Evolutionary conservation across 1,140 invertebrate genomes (phyloP), one percentile per base, ranked within the genome.

Genomic region (Brachionus manjavacas): DNA sequence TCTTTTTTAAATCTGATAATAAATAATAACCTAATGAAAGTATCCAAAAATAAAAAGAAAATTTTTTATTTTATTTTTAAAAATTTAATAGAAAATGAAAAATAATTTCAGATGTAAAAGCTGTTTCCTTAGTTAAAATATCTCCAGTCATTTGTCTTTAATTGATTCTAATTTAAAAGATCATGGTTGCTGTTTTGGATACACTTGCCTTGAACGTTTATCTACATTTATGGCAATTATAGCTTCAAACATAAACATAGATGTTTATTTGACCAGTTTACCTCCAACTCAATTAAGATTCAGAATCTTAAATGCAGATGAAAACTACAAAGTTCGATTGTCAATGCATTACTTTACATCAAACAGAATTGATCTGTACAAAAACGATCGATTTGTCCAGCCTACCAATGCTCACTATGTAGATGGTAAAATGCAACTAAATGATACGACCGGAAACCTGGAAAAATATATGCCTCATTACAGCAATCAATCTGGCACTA

Each of bases 161-260:
- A 28, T 28, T 28, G 3, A 28, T 28, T 28, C 28, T 28, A 28
- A 4, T 31, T 31, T 4, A 31, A 31, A 35, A 35, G 89, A 89
- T 81, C 88, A 89, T 66, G 88, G 88, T 7, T 89, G 88, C 87
- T 89, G 88, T 85, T 85, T 83, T 39, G 88, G 89, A 14, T 90
- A 90, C 64, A 89, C 89, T 4, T 90, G 89, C 84, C 85, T 86
- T 23, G 87, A 87, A 76, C 85, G 89, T 11, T 28, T 90, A 0
- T 89, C 88, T 9, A 87, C 87, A 7, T 89, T 89, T 85, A 85
- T 85, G 79, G 85, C 87, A 16, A 72, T 90, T 68, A 87, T 89
- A 1, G 85, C 85, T 8, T 66, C 85, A 14, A 86, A 87, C 87
- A 80, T 86, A 85, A 35, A 28, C 14, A 85, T 49, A 14, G 70